Evolutionary conservation across 2,888 invertebrate species (phyloP).

Genomic region (Eupeodes latifasciatus): DNA sequence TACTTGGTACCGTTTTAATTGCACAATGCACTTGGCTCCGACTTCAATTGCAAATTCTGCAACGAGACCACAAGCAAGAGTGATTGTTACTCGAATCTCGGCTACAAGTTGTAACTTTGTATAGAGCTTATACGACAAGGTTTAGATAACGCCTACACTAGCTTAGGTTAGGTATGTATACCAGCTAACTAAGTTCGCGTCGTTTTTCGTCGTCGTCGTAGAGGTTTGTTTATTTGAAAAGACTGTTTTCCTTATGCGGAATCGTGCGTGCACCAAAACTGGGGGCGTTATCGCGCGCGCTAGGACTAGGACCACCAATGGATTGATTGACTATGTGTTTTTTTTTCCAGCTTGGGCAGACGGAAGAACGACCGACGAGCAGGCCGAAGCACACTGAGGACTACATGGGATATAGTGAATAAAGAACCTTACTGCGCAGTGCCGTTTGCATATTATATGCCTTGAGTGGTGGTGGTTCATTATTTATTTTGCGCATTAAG

Average conservation of each 20-base stretch:
- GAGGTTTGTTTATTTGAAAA: conserved; percentile 24
- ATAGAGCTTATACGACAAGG: conserved; percentile 39
- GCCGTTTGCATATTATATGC: neutral
- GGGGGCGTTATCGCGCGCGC: conserved; percentile 67
- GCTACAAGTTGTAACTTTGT: conserved; percentile 59
- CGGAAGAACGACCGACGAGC: neutral
- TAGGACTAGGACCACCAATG: conserved; percentile 69
- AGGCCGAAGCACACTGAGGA: neutral
- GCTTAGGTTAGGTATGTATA: too few relatives aligned
- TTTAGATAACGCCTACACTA: conserved; percentile 66
- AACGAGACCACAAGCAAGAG: conserved; percentile 50
- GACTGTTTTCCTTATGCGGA: conserved; percentile 42
- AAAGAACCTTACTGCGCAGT: too few relatives aligned
- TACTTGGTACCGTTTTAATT: conserved; percentile 76
- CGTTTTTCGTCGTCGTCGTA: neutral
- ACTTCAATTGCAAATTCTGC: conserved; percentile 8
- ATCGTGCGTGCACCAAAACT: conserved; percentile 68
- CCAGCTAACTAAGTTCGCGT: neutral
- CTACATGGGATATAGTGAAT: neutral
- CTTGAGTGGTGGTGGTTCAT: conserved; percentile 35
- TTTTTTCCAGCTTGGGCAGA: conserved; percentile 12
- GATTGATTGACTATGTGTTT: conserved; percentile 64
- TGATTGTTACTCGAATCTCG: conserved; percentile 63
- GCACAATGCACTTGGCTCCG: conserved; percentile 71
- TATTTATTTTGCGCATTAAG: conserved; percentile 53